These are phyloP conservation scores for Pomacea maculata DNA, from an alignment of 1,140 invertebrate genomes.

Conservation along the genomic window DNA sequence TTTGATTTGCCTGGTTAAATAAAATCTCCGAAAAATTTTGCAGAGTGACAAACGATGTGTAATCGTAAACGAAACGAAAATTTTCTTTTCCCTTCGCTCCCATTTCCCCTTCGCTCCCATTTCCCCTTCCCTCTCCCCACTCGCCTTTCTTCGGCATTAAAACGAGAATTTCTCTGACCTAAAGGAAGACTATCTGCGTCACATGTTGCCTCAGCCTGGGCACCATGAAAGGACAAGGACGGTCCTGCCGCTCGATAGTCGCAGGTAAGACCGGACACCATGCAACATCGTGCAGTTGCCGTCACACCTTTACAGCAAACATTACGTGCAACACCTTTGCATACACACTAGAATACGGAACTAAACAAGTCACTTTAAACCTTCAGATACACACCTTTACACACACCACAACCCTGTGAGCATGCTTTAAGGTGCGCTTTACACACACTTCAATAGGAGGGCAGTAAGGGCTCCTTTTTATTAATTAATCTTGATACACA, in stretches of 20 bases:
- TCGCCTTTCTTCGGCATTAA: no score
- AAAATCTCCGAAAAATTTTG: no score
- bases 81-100: no score
- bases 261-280: slow-evolving; percentile 22
- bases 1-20: no score
- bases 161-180: no score
- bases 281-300: slow-evolving; percentile 34
- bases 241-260: slow-evolving; percentile 31
- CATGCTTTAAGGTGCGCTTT: neutral
- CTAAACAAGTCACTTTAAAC: neutral
- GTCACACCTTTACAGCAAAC: slow-evolving; percentile 25
- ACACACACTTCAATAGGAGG: neutral
- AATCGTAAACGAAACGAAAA: no score
- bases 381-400: neutral
- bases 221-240: slow-evolving; percentile 18
- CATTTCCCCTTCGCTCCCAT: no score
- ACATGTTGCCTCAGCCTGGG: slow-evolving; percentile 22
- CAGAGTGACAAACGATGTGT: no score
- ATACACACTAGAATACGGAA: neutral
- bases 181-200: neutral
- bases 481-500: no score
- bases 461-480: neutral
- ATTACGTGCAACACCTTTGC: neutral
- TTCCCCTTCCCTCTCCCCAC: no score
- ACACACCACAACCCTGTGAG: neutral